These are phyloP conservation scores for Pycnonotus jocosus DNA, from an alignment of 2,113 vertebrate species.

Conservation along the genomic window DNA sequence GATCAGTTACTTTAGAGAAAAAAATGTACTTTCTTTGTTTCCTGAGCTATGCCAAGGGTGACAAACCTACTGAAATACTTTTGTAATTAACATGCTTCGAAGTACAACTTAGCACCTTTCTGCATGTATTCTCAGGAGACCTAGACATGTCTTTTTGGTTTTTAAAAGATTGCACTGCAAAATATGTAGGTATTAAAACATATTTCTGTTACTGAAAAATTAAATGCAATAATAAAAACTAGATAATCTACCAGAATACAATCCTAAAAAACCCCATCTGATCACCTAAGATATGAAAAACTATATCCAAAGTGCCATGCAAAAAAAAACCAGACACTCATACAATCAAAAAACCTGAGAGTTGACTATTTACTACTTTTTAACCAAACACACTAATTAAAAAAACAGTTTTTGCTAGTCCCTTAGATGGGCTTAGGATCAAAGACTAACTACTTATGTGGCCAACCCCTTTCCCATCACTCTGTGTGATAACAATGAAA, in stretches of 20 bases:
- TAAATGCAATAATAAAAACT: neutral
- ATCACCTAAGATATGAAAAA: neutral
- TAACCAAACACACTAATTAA: neutral
- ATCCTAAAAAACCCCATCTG: neutral
- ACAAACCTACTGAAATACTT: neutral
- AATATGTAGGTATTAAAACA: neutral
- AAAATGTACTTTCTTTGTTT: neutral
- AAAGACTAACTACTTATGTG: neutral
- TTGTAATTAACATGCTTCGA: neutral
- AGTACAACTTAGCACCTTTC: neutral
- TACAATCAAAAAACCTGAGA: neutral
- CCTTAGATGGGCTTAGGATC: neutral
- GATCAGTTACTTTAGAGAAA: neutral
- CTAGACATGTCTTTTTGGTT: fast-evolving
- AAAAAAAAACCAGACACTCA: neutral
- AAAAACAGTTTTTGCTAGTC: neutral
- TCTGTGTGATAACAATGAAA: neutral
- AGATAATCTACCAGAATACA: neutral
- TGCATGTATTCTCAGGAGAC: neutral
- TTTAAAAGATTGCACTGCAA: neutral
- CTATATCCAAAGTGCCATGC: neutral
- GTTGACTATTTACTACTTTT: neutral
- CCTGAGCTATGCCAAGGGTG: neutral
- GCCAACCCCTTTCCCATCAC: neutral
- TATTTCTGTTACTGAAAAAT: neutral